phyloP scores from a whole-genome alignment of 2,888 invertebrate species.

The Erebia aethiops region DNA sequence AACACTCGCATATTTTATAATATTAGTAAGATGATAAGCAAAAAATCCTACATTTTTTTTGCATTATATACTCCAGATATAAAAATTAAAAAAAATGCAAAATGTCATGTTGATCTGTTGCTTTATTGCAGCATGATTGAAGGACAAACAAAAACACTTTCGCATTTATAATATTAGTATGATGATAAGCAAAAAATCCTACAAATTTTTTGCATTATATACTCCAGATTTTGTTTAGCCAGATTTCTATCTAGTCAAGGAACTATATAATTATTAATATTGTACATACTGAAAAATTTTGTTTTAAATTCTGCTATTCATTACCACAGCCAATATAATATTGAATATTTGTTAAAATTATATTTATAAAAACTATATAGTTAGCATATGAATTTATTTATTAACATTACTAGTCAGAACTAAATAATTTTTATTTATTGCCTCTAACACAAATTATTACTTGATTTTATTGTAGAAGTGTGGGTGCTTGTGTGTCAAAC shows the following conservation, averaged over 20 bases:
- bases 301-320: background rate
- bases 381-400: background rate
- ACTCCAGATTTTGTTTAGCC: background rate
- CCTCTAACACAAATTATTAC: background rate
- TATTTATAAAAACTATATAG: background rate
- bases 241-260: background rate
- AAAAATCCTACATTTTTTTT: too few relatives aligned
- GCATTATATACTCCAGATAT: background rate
- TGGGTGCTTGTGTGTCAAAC: background rate
- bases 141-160: too few relatives aligned
- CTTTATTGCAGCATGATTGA: too few relatives aligned
- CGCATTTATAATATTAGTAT: too few relatives aligned
- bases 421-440: background rate
- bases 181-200: too few relatives aligned
- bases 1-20: too few relatives aligned
- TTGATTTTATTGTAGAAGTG: conserved; percentile 13
- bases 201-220: background rate
- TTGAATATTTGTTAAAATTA: background rate
- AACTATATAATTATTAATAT: too few relatives aligned
- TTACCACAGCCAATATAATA: background rate
- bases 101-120: too few relatives aligned
- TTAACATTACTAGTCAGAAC: background rate
- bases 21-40: too few relatives aligned
- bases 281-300: background rate
- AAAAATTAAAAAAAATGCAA: too few relatives aligned